Conservation (phyloP, 2,888 invertebrate species). For the Tortricodes alternella region DNA sequence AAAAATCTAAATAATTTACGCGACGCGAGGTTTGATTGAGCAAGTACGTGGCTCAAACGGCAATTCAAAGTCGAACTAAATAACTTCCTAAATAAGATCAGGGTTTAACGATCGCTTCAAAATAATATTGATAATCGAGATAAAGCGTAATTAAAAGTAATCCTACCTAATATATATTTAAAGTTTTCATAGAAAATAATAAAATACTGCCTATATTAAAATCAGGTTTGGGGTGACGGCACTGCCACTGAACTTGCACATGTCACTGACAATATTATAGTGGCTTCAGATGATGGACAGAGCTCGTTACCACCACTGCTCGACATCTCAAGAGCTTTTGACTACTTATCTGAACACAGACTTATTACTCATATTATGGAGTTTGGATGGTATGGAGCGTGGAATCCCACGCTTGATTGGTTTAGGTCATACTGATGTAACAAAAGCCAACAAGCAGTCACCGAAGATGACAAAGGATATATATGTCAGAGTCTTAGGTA, state of each 20-base stretch:
- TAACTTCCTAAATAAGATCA: background rate
- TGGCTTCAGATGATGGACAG: background rate
- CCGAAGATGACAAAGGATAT: too few species aligned
- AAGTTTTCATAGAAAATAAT: background rate
- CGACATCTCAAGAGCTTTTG: background rate
- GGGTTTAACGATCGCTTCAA: too few species aligned
- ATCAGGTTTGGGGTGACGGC: background rate
- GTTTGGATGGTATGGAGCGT: too few species aligned
- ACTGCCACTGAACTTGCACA: background rate
- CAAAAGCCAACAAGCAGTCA: too few species aligned
- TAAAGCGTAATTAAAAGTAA: slow-evolving; percentile 22
- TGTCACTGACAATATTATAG: background rate
- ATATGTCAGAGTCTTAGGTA: too few species aligned
- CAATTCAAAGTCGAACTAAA: background rate
- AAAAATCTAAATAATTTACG: slow-evolving; percentile 17
- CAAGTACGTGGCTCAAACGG: background rate
- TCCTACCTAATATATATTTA: background rate
- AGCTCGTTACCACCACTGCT: background rate
- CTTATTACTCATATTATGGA: too few species aligned
- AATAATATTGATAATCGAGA: slow-evolving; percentile 3
- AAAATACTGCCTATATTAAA: background rate
- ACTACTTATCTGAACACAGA: background rate
- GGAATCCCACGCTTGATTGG: too few species aligned
- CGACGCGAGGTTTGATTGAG: slow-evolving; percentile 23
- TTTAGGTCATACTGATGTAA: too few species aligned